Evolutionary conservation across 1,140 invertebrate genomes (phyloP).

Genomic region (Zaprionus ornatus): DNA sequence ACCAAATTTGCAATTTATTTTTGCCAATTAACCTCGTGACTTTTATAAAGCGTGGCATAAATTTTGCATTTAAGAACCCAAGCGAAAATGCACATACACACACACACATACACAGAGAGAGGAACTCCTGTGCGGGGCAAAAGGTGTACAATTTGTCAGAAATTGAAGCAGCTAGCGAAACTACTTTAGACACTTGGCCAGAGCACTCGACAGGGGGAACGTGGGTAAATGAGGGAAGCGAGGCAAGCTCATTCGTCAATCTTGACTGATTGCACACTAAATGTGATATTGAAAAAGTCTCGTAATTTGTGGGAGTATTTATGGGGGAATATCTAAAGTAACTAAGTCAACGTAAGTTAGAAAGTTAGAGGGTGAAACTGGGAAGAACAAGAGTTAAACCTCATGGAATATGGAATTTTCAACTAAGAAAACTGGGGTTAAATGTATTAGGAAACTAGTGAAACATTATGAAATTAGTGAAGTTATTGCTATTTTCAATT

Average conservation of each 20-base stretch:
- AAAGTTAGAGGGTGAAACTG: neutral
- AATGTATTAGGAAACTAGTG: too few relatives aligned
- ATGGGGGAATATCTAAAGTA: neutral
- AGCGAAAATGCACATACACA: conserved; percentile 15
- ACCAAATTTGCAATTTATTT: conserved; percentile 81
- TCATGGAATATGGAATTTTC: neutral
- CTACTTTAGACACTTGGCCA: conserved; percentile 30
- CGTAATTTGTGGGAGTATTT: neutral
- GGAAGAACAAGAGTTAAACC: neutral
- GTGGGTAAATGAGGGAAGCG: neutral
- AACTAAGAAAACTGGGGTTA: neutral
- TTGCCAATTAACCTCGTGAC: conserved; percentile 82
- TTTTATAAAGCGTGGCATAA: conserved; percentile 81
- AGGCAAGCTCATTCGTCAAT: neutral
- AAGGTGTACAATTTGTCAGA: conserved; percentile 30
- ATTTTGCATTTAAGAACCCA: conserved; percentile 66
- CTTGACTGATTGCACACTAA: neutral
- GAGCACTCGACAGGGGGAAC: neutral
- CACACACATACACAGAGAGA: neutral
- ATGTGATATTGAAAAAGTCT: neutral
- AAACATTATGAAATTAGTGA: too few relatives aligned
- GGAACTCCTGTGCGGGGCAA: conserved; percentile 1
- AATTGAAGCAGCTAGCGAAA: conserved; percentile 31
- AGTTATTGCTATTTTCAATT: too few relatives aligned
- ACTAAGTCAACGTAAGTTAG: neutral